Evolutionary conservation across 2,113 vertebrate genomes (phyloP), one percentile per base, ranked within the genome.

Genomic region (Eleginops maclovinus): DNA sequence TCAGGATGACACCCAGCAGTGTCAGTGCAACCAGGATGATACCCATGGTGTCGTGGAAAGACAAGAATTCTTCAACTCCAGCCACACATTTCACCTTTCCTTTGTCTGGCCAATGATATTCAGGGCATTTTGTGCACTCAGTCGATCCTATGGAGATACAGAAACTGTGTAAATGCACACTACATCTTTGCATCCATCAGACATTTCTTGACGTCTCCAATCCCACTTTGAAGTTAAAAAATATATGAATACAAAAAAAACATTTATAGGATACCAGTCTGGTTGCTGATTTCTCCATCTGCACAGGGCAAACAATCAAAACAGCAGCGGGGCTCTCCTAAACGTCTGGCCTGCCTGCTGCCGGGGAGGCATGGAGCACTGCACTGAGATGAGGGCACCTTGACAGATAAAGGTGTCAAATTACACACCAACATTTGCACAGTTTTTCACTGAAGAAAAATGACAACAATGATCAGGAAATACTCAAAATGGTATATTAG

Each of bases 301-400:
- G 93, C 89, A 75, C 94, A 95, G 14, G 88, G 90, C 61, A 94
- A 78, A 86, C 94, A 95, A 65, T 95, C 94, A 81, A 94, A 94
- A 79, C 94, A 95, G 72, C 94, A 95, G 46, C 67, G 59, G 13
- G 94, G 90, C 63, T 93, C 77, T 55, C 91, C 83, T 44, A 54
- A 79, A 8, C 82, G 86, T 0, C 76, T 81, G 72, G 94, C 93
- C 73, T 92, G 87, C 22, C 94, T 82, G 56, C 77, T 95, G 31
- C 94, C 94, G 41, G 89, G 88, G 4, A 84, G 71, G 40, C 94
- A 95, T 1, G 91, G 88, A 14, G 63, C 43, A 21, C 84, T 92
- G 53, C 94, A 95, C 56, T 89, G 83, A 61, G 94, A 95, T 9
- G 81, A 44, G 21, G 94, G 94, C n/a, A 92, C 92, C 94, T 95